These are phyloP conservation scores for Panagrolaimus sp. DNA, from an alignment of 1,140 invertebrate species.

Conservation along the genomic window DNA sequence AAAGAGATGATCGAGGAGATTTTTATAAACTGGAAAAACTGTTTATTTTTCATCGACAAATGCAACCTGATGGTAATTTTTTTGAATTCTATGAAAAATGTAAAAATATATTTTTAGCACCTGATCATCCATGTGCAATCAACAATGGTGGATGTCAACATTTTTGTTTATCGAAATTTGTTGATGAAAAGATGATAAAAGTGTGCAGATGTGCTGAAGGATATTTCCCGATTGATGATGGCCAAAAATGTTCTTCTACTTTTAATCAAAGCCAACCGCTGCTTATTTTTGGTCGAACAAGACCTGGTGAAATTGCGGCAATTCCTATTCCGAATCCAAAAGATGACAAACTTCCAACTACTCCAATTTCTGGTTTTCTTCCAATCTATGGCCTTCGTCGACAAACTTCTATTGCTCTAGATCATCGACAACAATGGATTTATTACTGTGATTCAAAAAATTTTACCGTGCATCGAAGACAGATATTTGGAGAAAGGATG, in stretches of 20 bases:
- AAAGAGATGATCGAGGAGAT: neutral
- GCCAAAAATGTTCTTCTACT: neutral
- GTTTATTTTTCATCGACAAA: neutral
- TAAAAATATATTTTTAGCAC: no score
- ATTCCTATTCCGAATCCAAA: neutral
- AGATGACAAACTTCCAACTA: neutral
- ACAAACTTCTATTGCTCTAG: neutral
- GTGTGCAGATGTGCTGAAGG: constrained; percentile 1
- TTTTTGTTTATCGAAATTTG: neutral
- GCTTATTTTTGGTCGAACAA: neutral
- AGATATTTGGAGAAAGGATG: neutral
- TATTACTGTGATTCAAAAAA: neutral
- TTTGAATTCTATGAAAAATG: no score
- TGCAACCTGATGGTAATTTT: neutral
- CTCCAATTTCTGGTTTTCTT: neutral
- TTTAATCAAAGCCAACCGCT: neutral
- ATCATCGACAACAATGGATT: neutral
- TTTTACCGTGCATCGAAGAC: neutral
- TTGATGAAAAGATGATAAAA: neutral
- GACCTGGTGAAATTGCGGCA: neutral
- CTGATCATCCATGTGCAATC: neutral
- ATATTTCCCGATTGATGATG: neutral
- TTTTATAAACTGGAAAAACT: neutral
- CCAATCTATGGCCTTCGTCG: neutral
- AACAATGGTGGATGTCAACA: constrained; percentile 8